phyloP scores from a whole-genome alignment of 2,888 invertebrate genomes.

The Leptinotarsa tumamoca region DNA sequence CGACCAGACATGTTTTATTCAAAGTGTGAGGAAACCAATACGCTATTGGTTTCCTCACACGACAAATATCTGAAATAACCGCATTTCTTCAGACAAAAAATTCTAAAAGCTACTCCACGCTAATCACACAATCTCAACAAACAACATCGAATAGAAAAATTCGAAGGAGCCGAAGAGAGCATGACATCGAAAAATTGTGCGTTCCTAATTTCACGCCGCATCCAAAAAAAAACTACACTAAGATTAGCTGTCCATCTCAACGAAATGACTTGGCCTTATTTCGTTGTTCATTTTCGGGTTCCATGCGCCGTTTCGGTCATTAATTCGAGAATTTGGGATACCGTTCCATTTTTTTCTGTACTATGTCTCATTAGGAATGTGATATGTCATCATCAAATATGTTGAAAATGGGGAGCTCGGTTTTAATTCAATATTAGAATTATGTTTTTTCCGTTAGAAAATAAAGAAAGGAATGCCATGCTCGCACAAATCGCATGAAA shows the following conservation, averaged over 20 bases:
- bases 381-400: conserved; percentile 30
- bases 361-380: conserved; percentile 29
- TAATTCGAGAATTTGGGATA: conserved; percentile 28
- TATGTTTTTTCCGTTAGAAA: too few species aligned
- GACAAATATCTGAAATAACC: background rate
- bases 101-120: background rate
- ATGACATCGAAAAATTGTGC: conserved; percentile 47
- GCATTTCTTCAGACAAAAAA: background rate
- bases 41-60: too few species aligned
- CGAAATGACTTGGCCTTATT: conserved; percentile 32
- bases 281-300: conserved; percentile 25
- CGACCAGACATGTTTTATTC: too few species aligned
- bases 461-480: too few species aligned
- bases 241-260: conserved; percentile 51
- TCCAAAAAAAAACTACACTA: conserved; percentile 52
- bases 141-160: conserved; percentile 24
- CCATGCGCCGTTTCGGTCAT: conserved; percentile 27
- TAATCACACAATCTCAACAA: conserved; percentile 28
- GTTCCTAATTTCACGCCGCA: conserved; percentile 56
- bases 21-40: too few species aligned
- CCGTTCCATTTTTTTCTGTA: conserved; percentile 16
- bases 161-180: conserved; percentile 27
- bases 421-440: background rate
- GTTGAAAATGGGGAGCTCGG: background rate
- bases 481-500: too few species aligned